Conservation (phyloP, 2,888 invertebrate genomes). For the Phengaris alcon region DNA sequence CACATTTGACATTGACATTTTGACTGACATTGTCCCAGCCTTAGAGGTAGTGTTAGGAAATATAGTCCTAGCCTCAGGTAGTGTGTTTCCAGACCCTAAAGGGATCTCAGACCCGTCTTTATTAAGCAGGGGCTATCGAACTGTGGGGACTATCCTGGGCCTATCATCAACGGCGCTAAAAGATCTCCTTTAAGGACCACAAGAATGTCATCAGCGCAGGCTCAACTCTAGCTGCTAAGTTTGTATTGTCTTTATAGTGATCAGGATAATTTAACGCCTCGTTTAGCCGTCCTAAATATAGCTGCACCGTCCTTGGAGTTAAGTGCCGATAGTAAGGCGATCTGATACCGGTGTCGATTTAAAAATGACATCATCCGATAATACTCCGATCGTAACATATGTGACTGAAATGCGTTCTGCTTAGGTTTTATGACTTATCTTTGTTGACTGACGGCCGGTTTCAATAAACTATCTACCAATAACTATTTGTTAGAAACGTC, state of each 20-base stretch:
- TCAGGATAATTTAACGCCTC: background rate
- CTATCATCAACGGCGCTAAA: background rate
- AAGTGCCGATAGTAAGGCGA: conserved; percentile 21
- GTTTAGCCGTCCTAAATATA: conserved; percentile 5
- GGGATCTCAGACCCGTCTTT: too few relatives aligned
- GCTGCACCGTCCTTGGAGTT: conserved; percentile 12
- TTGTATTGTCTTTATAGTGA: background rate
- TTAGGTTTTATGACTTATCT: background rate
- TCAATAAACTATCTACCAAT: too few relatives aligned
- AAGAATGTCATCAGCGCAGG: background rate
- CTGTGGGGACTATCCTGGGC: too few relatives aligned
- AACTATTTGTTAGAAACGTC: too few relatives aligned
- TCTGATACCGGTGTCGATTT: conserved; percentile 21
- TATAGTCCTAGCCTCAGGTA: too few relatives aligned
- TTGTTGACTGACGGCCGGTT: background rate
- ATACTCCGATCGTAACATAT: background rate
- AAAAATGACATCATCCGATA: conserved; percentile 25
- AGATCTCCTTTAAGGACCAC: background rate
- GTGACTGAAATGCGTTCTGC: background rate
- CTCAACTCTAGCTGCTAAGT: background rate
- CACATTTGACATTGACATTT: too few relatives aligned
- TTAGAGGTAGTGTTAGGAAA: too few relatives aligned
- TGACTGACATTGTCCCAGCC: too few relatives aligned
- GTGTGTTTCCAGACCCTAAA: too few relatives aligned
- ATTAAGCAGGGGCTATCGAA: too few relatives aligned